A percentile compares a stretch with the other conserved stretches of the same genome.
These are phyloP conservation scores for Macaria liturata DNA, from an alignment of 2,888 invertebrate genomes.

Conservation along the genomic window DNA sequence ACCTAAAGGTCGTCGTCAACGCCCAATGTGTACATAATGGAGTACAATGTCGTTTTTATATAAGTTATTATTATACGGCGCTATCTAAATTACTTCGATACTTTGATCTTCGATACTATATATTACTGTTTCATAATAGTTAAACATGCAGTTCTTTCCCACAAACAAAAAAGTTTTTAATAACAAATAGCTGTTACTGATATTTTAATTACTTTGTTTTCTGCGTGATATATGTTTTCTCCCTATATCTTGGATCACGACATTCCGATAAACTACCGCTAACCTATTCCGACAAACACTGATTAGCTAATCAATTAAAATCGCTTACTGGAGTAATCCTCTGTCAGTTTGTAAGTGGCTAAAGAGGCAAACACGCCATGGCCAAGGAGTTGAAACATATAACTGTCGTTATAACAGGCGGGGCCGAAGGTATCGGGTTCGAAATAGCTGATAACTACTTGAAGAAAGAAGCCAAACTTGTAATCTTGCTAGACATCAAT, in stretches of 20 bases:
- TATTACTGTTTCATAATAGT: too few species aligned
- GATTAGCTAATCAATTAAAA: neutral
- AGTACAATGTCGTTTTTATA: too few species aligned
- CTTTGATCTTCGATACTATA: too few species aligned
- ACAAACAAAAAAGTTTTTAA: too few species aligned
- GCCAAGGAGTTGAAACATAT: constrained; percentile 37
- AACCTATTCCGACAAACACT: constrained; percentile 5
- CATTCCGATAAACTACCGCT: constrained; percentile 1
- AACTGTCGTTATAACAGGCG: constrained; percentile 72
- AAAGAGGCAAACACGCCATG: constrained; percentile 27
- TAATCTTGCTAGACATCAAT: constrained; percentile 52
- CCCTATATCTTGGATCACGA: neutral
- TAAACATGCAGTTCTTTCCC: too few species aligned
- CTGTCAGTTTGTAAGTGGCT: neutral
- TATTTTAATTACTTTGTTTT: constrained; percentile 14
- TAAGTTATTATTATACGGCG: too few species aligned
- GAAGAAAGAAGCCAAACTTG: constrained; percentile 56
- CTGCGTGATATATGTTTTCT: constrained; percentile 1
- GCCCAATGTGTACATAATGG: too few species aligned
- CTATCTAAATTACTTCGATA: too few species aligned
- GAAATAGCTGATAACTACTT: constrained; percentile 70
- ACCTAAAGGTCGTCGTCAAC: too few species aligned
- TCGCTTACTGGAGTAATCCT: neutral
- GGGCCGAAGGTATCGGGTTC: constrained; percentile 78
- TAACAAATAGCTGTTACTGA: neutral